These are phyloP conservation scores for Xenops minutus DNA, from an alignment of 2,797 vertebrate genomes.

Conservation along the genomic window DNA sequence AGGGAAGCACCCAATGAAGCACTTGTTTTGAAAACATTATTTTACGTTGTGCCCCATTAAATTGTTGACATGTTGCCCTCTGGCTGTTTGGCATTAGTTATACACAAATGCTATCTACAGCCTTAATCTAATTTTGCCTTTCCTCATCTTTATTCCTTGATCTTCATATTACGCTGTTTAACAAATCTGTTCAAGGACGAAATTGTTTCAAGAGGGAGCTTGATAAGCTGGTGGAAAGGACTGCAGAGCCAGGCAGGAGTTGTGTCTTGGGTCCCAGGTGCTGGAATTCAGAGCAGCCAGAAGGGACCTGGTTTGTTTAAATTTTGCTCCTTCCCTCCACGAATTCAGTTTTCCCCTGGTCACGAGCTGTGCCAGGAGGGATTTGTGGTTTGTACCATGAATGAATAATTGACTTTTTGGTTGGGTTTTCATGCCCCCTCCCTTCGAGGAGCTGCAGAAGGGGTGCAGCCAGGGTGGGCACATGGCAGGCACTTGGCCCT, in stretches of 20 bases:
- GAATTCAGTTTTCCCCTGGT: not conserved
- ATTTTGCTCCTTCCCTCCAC: not conserved
- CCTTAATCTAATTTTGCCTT: slow-evolving; percentile 1
- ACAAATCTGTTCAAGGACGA: not conserved
- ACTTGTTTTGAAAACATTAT: slow-evolving; percentile 58
- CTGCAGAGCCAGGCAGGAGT: rapidly evolving
- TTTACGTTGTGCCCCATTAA: slow-evolving; percentile 44
- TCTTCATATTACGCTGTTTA: slow-evolving; percentile 21
- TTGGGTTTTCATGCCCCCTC: not conserved
- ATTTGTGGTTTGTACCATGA: not conserved
- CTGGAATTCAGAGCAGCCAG: not conserved
- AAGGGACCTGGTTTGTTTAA: not conserved
- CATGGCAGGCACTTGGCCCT: not conserved
- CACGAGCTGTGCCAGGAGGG: not conserved
- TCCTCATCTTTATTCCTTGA: slow-evolving; percentile 44
- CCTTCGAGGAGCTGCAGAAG: not conserved
- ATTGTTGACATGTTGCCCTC: slow-evolving; percentile 58
- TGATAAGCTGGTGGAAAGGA: not conserved
- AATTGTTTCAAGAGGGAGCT: not conserved
- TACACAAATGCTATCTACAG: not conserved
- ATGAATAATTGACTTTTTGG: not conserved
- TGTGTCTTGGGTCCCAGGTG: not conserved
- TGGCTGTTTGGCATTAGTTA: slow-evolving; percentile 50
- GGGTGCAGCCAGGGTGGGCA: rapidly evolving
- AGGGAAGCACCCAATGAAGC: slow-evolving; percentile 47